Evolutionary conservation across 1,140 invertebrate species (phyloP), one percentile per base, ranked within the genome.

Genomic region (Pogonognathellus flavescens): DNA sequence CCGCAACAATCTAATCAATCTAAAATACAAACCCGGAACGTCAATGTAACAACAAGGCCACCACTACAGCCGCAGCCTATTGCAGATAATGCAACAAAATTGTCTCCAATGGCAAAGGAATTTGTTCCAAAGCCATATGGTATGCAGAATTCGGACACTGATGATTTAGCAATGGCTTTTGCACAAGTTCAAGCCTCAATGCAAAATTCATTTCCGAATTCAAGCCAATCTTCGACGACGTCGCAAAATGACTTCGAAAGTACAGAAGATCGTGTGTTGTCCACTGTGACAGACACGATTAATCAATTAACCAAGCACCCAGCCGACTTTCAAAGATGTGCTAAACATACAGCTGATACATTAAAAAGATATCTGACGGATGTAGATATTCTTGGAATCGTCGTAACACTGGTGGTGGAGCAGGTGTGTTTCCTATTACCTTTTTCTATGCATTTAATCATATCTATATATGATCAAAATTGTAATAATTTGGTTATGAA

Each of bases 331-430:
- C 70, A 84, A 8, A 41, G 85, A 49, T 60, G 66, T 60, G 22
- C 84, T 8, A 86, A 86, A 49, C 59, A 9, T n/a, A 82, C 81
- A 0, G 52, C 80, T 10, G 86, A 86, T 81, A 76, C 86, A 7
- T 62, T 88, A 4, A 85, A 84, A 52, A 80, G 82, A 25, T 83
- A 82, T 53, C 60, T 86, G 52, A 80, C 18, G 53, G 84, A 88
- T 57, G 57, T 41, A n/a, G 87, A 88, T 76, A 86, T 86, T 53
- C 70, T 88, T 20, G 86, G 84, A 52, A 85, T 88, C 25, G 82
- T 88, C n/a, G 84, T 87, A 18, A 88, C 85, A 16, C 62, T 88
- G 4, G 22, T 88, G 6, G 84, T 88, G 16, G 87, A 87, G 76
- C 85, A 88, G 84, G 87, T 87, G 59, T 57, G 20, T 16, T 49